phyloP scores from a whole-genome alignment of 37 sponge, comb jelly and placozoan species.

The Axinella damicornis region DNA sequence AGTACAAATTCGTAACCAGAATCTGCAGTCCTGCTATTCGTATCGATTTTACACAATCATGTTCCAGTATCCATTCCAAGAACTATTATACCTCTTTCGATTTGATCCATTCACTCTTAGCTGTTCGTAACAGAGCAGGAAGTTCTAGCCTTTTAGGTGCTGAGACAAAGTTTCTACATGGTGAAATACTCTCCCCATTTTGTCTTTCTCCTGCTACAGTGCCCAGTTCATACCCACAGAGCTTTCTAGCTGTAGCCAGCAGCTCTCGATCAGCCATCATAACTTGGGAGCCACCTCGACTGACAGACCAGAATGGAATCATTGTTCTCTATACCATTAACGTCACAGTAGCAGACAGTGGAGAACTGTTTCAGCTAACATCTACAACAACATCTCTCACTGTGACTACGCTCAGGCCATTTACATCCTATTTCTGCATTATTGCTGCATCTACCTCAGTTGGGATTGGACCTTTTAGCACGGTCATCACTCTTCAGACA shows the following conservation, averaged over 20 bases:
- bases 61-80: too few relatives aligned
- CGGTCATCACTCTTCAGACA: background rate
- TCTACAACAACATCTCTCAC: background rate
- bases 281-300: constrained; percentile 26
- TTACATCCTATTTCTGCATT: constrained; percentile 26
- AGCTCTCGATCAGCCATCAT: background rate
- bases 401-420: constrained; percentile 19
- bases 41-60: too few relatives aligned
- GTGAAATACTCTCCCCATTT: background rate
- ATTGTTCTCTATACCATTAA: constrained; percentile 14
- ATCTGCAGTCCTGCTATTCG: too few relatives aligned
- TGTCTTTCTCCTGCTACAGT: background rate
- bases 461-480: constrained; percentile 42
- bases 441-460: constrained; percentile 47
- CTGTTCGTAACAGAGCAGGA: too few relatives aligned
- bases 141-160: too few relatives aligned
- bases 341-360: constrained; percentile 5
- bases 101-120: too few relatives aligned
- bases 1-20: too few relatives aligned
- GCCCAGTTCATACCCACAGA: background rate
- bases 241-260: background rate
- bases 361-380: background rate
- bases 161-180: too few relatives aligned
- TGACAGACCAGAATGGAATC: constrained; percentile 21
- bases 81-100: too few relatives aligned